phyloP scores from a whole-genome alignment of 2,888 invertebrate species.

The Seira sanloemensis region DNA sequence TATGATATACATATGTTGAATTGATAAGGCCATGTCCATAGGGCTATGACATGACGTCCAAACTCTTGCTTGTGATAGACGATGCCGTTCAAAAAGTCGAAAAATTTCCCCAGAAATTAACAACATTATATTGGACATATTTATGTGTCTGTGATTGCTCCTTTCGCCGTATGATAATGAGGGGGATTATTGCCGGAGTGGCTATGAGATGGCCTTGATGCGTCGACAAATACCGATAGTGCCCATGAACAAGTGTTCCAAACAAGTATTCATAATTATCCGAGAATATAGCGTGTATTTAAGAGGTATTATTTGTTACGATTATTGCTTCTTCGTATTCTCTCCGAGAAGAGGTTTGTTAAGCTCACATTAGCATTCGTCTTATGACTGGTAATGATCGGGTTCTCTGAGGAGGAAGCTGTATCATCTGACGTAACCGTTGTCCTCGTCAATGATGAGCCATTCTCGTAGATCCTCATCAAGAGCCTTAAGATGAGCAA shows the following conservation, averaged over 20 bases:
- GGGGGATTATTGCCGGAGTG: background rate
- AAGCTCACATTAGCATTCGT: slow-evolving; percentile 41
- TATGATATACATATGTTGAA: too few relatives aligned
- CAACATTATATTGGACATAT: background rate
- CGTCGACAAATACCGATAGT: background rate
- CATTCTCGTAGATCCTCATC: slow-evolving; percentile 39
- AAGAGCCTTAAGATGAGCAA: background rate
- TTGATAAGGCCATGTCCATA: too few relatives aligned
- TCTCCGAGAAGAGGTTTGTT: slow-evolving; percentile 37
- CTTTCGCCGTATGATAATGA: background rate
- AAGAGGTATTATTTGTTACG: slow-evolving; percentile 12
- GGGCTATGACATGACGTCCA: too few relatives aligned
- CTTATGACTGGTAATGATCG: slow-evolving; percentile 41
- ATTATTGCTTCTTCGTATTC: slow-evolving; percentile 1
- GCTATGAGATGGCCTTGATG: background rate
- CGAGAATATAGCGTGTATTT: background rate
- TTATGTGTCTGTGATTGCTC: slow-evolving; percentile 43
- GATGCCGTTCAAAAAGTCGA: too few relatives aligned
- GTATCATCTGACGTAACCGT: background rate
- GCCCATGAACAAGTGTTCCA: background rate
- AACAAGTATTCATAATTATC: background rate
- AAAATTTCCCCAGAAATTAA: background rate
- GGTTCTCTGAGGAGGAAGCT: background rate
- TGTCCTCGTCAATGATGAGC: slow-evolving; percentile 1
- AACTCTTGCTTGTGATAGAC: too few relatives aligned